These are phyloP conservation scores for Eulithis testata DNA, from an alignment of 2,888 invertebrate species.

Conservation along the genomic window DNA sequence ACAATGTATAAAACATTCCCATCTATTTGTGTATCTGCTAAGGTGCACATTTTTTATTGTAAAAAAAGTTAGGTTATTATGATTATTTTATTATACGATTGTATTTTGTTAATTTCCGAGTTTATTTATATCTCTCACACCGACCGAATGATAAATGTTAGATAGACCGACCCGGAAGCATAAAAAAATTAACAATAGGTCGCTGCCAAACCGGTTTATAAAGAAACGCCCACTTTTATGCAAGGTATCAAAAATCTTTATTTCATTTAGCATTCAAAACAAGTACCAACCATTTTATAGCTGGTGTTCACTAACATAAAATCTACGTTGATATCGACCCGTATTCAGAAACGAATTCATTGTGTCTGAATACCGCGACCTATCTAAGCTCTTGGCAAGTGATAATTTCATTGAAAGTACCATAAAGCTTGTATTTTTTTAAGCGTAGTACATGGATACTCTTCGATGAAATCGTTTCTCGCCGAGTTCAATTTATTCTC, in stretches of 20 bases:
- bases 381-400: too few species aligned
- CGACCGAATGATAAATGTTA: background rate
- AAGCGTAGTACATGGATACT: too few species aligned
- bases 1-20: constrained; percentile 1
- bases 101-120: background rate
- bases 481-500: too few species aligned
- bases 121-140: background rate
- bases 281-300: constrained; percentile 3
- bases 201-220: background rate
- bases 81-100: background rate
- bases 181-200: background rate
- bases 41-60: background rate
- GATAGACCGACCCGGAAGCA: too few species aligned
- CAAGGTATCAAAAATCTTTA: constrained; percentile 10
- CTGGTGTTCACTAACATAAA: background rate
- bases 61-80: background rate
- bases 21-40: background rate
- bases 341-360: too few species aligned
- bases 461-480: too few species aligned
- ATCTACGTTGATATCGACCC: too few species aligned
- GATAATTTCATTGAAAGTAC: too few species aligned
- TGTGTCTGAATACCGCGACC: too few species aligned
- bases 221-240: background rate
- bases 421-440: too few species aligned
- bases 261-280: constrained; percentile 7